Base-by-base conservation (phyloP, 2,797 vertebrate genomes). In the Tolypeutes matacus region DNA sequence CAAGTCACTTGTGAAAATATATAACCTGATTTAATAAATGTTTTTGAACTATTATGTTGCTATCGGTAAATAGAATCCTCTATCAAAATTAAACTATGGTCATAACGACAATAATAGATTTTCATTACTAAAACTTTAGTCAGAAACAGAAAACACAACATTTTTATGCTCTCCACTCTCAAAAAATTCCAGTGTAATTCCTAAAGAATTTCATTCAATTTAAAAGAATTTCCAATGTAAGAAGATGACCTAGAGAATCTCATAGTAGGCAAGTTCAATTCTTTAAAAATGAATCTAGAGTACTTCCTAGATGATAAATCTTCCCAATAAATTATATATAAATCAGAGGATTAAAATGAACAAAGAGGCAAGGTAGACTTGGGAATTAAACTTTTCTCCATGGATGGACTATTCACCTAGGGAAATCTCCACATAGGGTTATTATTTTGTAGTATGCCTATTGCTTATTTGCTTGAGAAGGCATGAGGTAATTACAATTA, bases 1-100 rank as follows among this genome's bases (percentile, higher is more conserved):
- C 65, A 86, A 88, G 70, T 94, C 49, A 95, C 51, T 86, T 73
- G 46, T 83, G 39, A 21, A 96, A 94, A 91, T 92, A 91, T 17
- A 13, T 53, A 80, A 93, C n/a, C 17, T 11, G 15, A 91, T n/a
- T 95, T 95, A 86, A 58, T 64, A 78, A 90, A 80, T 76, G 23
- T 90, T 70, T 86, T 36, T 51, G 56, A 96, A 94, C 84, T 1
- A 39, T 10, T 73, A 8, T 86, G 14, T 8, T 85, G 46, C 11
- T 76, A 77, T 93, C 21, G 49, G 25, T 69, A 93, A 95, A 77
- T 14, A 85, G 2, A 85, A 89, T 62, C 6, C 29, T 46, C 36
- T 93, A 53, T 42, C 42, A 73, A 90, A 89, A 93, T 75, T 96
- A 94, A 93, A 91, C 80, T 65, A 93, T 29, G 1, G 6, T 69